Percentiles rank a stretch among this genome's conserved stretches.
phyloP scores from a whole-genome alignment of 2,113 vertebrate genomes.

The Tupaia chinensis region DNA sequence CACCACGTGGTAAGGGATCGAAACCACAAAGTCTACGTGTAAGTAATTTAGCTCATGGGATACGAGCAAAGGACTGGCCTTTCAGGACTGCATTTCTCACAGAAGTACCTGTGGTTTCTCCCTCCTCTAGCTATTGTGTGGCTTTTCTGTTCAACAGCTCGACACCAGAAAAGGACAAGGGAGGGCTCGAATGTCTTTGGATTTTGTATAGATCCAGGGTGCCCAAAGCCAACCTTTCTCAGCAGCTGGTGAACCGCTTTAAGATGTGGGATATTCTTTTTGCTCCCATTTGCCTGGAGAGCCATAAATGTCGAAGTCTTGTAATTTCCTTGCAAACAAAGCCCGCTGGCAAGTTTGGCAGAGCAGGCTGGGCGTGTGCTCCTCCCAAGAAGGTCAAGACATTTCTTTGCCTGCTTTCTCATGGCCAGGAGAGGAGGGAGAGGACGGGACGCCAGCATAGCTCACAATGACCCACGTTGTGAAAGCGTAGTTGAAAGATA shows the following conservation, averaged over 20 bases:
- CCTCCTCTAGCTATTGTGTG: neutral
- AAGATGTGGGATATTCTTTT: conserved; percentile 76
- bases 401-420: conserved; percentile 65
- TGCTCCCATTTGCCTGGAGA: conserved; percentile 79
- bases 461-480: conserved; percentile 62
- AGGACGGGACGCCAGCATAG: neutral
- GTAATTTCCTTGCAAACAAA: conserved; percentile 80
- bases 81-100: conserved; percentile 63
- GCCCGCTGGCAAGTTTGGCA: conserved; percentile 74
- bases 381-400: conserved; percentile 72
- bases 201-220: conserved; percentile 4
- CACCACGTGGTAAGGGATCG: neutral
- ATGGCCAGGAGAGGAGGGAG: conserved; percentile 61
- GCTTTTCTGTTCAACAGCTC: neutral
- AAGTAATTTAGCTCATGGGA: conserved; percentile 37
- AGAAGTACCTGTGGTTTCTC: conserved; percentile 72
- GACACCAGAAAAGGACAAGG: neutral
- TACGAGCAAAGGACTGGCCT: conserved; percentile 45
- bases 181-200: neutral
- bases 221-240: conserved; percentile 4
- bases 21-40: neutral
- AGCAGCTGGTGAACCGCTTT: conserved; percentile 76
- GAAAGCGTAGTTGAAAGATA: conserved; percentile 72
- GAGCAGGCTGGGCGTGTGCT: conserved; percentile 52
- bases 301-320: conserved; percentile 80